Evolutionary conservation across 1,140 invertebrate species (phyloP), one percentile per base, ranked within the genome.

Genomic region (Portunus trituberculatus): DNA sequence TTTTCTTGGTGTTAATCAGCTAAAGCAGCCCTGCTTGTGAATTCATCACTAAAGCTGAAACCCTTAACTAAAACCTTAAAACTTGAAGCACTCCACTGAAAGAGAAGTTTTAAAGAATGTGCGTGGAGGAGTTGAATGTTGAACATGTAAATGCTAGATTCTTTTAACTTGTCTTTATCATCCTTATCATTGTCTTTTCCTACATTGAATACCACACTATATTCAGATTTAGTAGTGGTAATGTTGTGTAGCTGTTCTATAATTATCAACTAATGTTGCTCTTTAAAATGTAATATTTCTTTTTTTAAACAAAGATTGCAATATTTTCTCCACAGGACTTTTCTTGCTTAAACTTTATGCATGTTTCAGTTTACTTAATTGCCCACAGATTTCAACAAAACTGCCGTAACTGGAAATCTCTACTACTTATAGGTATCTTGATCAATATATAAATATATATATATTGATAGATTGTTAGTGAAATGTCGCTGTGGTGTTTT

Each of bases 381-480:
- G 25, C 92, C 92, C 92, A 93, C 92, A 93, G 92, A 93, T 93
- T 93, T 93, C 92, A 93, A 87, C 92, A 48, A 86, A 88, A 93
- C 92, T 59, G 48, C 92, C 28, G 92, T 93, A 93, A 93, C 92
- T 86, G 92, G 92, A 86, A 93, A 93, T 93, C 39, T 93, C 92
- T 93, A 93, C 92, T 93, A 86, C 92, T 93, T 93, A 93, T 93
- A 93, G 92, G 92, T 93, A 93, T 93, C 46, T 84, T 52, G 14
- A 46, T 46, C 16, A 29, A 29, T 48, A 48, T 45, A 31, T 31
- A 48, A 7, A 31, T 31, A 39, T 4, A 29, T 28, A 48, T 92
- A 32, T 93, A 76, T 93, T 84, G 39, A 93, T 83, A 93, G 91
- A 92, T 7, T 93, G 76, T 93, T 93, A 93, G 91, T 93, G 91